A percentile compares a stretch with the other conserved stretches of the same genome.
Evolutionary conservation across 1,140 invertebrate species (phyloP).

Genomic region (Drosophila mayri): DNA sequence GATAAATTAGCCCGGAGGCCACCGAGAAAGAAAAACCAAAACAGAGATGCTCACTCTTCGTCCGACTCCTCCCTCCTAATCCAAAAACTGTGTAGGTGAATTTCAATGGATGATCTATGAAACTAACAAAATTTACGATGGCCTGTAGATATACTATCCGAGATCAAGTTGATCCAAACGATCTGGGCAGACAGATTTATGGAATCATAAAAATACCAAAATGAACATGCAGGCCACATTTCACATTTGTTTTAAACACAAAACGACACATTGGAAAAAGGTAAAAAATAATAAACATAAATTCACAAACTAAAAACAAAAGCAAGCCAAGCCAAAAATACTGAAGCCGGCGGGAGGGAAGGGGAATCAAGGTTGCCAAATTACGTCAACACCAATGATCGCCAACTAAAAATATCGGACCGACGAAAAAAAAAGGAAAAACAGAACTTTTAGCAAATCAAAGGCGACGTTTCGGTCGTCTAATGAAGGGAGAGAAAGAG

Average conservation of each 20-base stretch:
- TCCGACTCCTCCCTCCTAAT: constrained; percentile 1
- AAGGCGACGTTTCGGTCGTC: constrained; percentile 72
- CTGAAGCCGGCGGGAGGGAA: constrained; percentile 30
- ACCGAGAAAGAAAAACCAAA: constrained; percentile 4
- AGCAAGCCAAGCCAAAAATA: constrained; percentile 24
- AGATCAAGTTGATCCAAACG: constrained; percentile 56
- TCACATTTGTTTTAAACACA: constrained; percentile 74
- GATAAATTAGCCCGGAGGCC: constrained; percentile 34
- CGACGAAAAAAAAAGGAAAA: constrained; percentile 14
- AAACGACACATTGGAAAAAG: constrained; percentile 79
- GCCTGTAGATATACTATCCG: constrained; percentile 32
- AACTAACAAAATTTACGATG: constrained; percentile 55
- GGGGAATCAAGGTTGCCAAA: constrained; percentile 82
- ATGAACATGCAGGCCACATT: constrained; percentile 40
- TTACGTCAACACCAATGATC: constrained; percentile 78
- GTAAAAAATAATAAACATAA: constrained; percentile 83
- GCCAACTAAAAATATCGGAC: constrained; percentile 70
- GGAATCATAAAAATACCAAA: constrained; percentile 65
- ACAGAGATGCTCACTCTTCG: constrained; percentile 1
- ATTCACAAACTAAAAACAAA: constrained; percentile 61
- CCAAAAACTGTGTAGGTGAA: constrained; percentile 26
- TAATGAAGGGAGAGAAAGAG: constrained; percentile 32
- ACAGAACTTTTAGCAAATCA: constrained; percentile 65
- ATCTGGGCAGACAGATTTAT: constrained; percentile 71
- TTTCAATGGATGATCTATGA: constrained; percentile 56